Evolutionary conservation across 92 coral and sea anemone genomes (phyloP).

Genomic region (Heteractis magnifica): DNA sequence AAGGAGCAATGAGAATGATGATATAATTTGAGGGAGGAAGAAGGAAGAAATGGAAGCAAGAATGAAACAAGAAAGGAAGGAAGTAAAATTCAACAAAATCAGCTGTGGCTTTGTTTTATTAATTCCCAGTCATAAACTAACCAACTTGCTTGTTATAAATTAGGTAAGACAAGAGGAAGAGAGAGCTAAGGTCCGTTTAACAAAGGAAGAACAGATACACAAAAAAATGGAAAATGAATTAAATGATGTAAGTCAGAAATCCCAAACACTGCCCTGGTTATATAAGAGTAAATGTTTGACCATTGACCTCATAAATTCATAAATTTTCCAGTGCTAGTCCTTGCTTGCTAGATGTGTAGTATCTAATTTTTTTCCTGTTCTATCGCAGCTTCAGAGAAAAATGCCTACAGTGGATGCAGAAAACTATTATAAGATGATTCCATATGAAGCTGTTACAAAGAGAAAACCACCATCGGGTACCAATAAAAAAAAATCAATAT

Average conservation of each 20-base stretch:
- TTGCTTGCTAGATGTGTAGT: not conserved
- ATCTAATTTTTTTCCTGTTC: not conserved
- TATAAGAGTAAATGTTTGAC: too few relatives aligned
- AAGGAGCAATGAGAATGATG: too few relatives aligned
- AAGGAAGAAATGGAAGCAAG: not conserved
- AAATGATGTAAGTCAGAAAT: slow-evolving; percentile 59
- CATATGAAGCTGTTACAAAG: slow-evolving; percentile 35
- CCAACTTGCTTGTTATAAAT: not conserved
- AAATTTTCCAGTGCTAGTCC: too few relatives aligned
- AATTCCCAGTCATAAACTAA: not conserved
- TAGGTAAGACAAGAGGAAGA: slow-evolving; percentile 71
- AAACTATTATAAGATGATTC: slow-evolving; percentile 34
- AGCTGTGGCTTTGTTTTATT: too few relatives aligned
- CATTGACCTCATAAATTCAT: too few relatives aligned
- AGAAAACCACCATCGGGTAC: slow-evolving; percentile 52
- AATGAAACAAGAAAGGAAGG: too few relatives aligned
- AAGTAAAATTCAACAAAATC: too few relatives aligned
- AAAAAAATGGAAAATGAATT: slow-evolving; percentile 72
- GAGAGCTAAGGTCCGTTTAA: slow-evolving; percentile 39
- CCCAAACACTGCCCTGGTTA: too few relatives aligned
- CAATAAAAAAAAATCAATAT: not conserved
- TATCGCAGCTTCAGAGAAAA: slow-evolving; percentile 63
- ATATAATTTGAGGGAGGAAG: too few relatives aligned
- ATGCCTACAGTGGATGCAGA: slow-evolving; percentile 71
- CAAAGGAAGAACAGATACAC: slow-evolving; percentile 72